phyloP scores from a whole-genome alignment of 1,140 invertebrate genomes.

The Sycobia sp. region DNA sequence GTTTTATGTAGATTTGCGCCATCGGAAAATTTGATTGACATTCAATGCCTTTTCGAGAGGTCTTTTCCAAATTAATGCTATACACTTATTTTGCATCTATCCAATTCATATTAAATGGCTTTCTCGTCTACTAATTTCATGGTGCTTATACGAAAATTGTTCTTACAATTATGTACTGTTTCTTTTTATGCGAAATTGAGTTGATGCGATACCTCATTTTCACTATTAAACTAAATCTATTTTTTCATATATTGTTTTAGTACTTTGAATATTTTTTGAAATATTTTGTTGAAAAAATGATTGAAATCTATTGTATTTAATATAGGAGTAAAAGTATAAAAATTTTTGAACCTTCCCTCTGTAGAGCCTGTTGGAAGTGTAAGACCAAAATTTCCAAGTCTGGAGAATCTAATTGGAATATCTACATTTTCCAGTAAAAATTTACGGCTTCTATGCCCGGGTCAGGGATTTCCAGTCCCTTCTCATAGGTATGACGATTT shows the following conservation, averaged over 20 bases:
- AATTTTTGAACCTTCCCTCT: too few relatives aligned
- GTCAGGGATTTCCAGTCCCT: constrained; percentile 66
- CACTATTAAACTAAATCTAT: too few relatives aligned
- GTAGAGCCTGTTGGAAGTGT: constrained; percentile 71
- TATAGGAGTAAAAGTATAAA: too few relatives aligned
- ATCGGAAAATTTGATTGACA: constrained; percentile 41
- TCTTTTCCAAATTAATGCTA: constrained; percentile 15
- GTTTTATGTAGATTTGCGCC: constrained; percentile 54
- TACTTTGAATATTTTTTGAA: too few relatives aligned
- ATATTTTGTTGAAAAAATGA: too few relatives aligned
- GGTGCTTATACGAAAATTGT: background rate
- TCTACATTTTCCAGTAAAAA: constrained; percentile 62
- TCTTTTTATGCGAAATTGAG: background rate
- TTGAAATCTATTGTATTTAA: too few relatives aligned
- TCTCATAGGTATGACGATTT: constrained; percentile 51
- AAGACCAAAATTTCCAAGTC: constrained; percentile 70
- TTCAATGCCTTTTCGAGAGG: constrained; percentile 1
- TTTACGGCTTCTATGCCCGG: constrained; percentile 69
- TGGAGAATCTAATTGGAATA: constrained; percentile 70
- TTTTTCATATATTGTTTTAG: too few relatives aligned
- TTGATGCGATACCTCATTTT: constrained; percentile 32
- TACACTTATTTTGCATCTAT: constrained; percentile 5
- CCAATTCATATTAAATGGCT: constrained; percentile 18
- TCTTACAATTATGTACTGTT: background rate
- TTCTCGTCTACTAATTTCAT: constrained; percentile 28